Evolutionary conservation across 2,113 vertebrate species (phyloP), one percentile per base, ranked within the genome.

Genomic region (Panthera tigris): DNA sequence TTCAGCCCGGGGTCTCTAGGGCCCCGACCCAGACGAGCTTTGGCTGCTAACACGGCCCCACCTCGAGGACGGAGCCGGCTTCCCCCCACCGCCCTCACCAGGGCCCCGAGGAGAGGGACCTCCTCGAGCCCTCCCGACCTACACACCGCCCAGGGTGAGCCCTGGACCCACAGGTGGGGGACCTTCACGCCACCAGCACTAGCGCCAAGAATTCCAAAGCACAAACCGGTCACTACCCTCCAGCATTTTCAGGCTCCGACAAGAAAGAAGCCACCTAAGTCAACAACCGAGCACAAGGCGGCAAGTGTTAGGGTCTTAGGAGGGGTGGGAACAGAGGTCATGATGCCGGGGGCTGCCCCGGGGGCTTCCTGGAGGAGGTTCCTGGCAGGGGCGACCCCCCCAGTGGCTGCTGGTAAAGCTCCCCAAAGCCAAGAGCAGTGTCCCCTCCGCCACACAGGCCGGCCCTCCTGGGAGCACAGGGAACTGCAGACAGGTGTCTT

Each of bases 381-480:
- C 41, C 25, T 9, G 27, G 41, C 73, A 31, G 7, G 7, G 14
- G 27, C 63, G 0, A 65, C 63, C 3, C 71, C 71, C 9, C 61
- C 21, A 16, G 12, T 1, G 16, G 48, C 48, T 13, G 78, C 45
- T 23, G 7, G 48, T 3, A 1, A n/a, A 52, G 31, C 7, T 79
- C 18, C 78, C 3, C 31, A 21, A 52, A 21, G 10, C 31, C 4
- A 10, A 21, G 78, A 1, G 1, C 31, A 4, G 31, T 4, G 31
- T 4, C 48, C 31, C 48, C 73, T 21, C 10, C 5, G 31, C 78
- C 18, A 1, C 48, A n/a, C 18, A 3, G 31, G 18, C 18, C 31
- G 1, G 10, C 78, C 5, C 18, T 1, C 78, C 29, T 0, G 7
- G 73, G 31, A 52, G 48, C 29, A 0, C 45, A 0, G 5, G 48